Base-by-base conservation (phyloP, 1,140 invertebrate species). In the Halesus radiatus region DNA sequence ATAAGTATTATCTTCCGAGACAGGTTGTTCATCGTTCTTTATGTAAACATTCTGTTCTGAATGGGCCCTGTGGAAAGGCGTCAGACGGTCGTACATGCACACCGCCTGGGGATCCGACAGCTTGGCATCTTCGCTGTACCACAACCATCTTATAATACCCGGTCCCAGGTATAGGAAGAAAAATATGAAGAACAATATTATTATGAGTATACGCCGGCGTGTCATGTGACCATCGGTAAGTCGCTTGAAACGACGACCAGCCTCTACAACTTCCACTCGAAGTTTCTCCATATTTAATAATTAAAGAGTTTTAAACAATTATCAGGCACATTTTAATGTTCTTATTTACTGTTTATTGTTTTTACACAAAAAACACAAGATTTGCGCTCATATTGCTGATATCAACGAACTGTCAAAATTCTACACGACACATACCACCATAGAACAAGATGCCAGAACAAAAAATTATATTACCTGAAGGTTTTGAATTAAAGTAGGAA, bases 21-120 rank as follows among this genome's bases (percentile, higher is more conserved):
- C 16, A 20, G 68, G 37, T 29, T 45, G 50, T 5, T 64, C 58
- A 18, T 66, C 53, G 53, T 75, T 75, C 80, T 92, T 89, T 78
- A 96, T 89, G 85, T 94, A 93, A 15, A 92, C 93, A 88, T 95
- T 93, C 84, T 93, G 93, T 72, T 93, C 90, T 22, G 88, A 85
- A 54, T 91, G 87, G 83, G 93, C 91, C 3, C 89, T 86, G 81
- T 92, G 88, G 84, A 92, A 93, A 72, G 90, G 90, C 52, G 88
- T 89, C 78, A 95, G 83, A 58, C 92, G 91, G 82, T 93, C 93
- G 54, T 90, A 89, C 81, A 95, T 90, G 84, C 94, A 95, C 74
- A 90, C 85, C 80, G 91, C 91, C 74, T 92, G 90, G 22, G 91
- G 91, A 83, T 90, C 90, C 83, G 83, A 87, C 84, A 76, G 85